These are phyloP conservation scores for Ataeniobius toweri DNA, from an alignment of 2,797 vertebrate species.

Conservation along the genomic window DNA sequence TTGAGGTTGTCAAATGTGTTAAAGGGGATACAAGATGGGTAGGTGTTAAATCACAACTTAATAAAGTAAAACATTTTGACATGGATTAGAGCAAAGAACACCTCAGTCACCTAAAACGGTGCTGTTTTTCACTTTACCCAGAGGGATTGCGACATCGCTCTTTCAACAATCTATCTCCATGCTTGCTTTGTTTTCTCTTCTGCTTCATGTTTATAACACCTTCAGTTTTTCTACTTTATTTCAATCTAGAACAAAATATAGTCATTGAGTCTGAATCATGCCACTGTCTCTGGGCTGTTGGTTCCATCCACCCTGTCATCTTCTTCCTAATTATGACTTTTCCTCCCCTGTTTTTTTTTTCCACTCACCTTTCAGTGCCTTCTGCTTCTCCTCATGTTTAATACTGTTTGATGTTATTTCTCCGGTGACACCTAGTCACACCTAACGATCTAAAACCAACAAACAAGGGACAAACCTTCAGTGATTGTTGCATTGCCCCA, in stretches of 20 bases:
- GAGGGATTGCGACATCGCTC: conserved; percentile 37
- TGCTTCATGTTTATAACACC: conserved; percentile 12
- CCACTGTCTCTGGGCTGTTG: conserved; percentile 40
- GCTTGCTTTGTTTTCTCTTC: conserved; percentile 18
- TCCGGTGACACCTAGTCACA: conserved; percentile 20
- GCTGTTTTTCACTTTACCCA: conserved; percentile 52
- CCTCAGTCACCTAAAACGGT: conserved; percentile 46
- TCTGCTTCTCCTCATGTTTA: conserved; percentile 33
- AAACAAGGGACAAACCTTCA: conserved; percentile 55
- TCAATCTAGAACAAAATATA: conserved; percentile 48
- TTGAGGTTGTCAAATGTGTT: conserved; percentile 44
- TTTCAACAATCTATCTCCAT: conserved; percentile 37
- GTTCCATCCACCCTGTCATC: conserved; percentile 47
- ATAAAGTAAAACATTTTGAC: conserved; percentile 59
- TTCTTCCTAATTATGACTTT: conserved; percentile 41
- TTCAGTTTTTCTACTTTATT: conserved; percentile 30
- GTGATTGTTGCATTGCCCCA: conserved; percentile 64
- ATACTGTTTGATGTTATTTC: conserved; percentile 30
- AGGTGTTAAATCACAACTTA: conserved; percentile 45
- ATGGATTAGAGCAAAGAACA: conserved; percentile 50
- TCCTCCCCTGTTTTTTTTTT: conserved; percentile 30
- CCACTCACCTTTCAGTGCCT: conserved; percentile 28
- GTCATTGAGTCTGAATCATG: conserved; percentile 40
- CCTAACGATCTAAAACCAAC: conserved; percentile 28
- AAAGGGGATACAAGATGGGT: conserved; percentile 14